These are phyloP conservation scores for Altica lythri DNA, from an alignment of 2,888 invertebrate genomes.

Conservation along the genomic window DNA sequence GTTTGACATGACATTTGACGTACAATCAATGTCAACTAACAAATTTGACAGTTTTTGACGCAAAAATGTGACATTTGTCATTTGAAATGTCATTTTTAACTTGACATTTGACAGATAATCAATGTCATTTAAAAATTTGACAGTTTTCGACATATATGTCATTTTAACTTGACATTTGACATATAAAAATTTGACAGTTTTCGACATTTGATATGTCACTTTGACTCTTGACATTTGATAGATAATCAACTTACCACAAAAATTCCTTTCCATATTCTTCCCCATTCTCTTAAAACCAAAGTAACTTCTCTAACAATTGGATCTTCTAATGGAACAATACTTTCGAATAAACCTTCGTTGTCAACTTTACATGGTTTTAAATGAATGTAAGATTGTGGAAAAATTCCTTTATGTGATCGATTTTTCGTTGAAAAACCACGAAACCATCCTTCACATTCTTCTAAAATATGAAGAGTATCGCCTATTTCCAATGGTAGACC, in stretches of 20 bases:
- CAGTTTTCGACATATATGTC: too few species aligned
- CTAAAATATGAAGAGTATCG: slow-evolving; percentile 88
- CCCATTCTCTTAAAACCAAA: slow-evolving; percentile 92
- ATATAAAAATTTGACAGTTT: too few species aligned
- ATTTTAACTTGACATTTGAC: too few species aligned
- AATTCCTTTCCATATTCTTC: slow-evolving; percentile 86
- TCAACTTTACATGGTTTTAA: slow-evolving; percentile 79
- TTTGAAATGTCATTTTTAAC: too few species aligned
- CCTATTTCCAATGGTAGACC: slow-evolving; percentile 88
- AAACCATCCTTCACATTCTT: slow-evolving; percentile 91
- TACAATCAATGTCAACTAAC: too few species aligned
- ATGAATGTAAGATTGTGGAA: slow-evolving; percentile 80
- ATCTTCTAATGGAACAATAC: slow-evolving; percentile 78
- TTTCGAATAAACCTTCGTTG: slow-evolving; percentile 77
- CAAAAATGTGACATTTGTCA: too few species aligned
- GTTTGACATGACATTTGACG: too few species aligned
- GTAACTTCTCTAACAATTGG: slow-evolving; percentile 90
- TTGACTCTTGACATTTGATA: too few species aligned
- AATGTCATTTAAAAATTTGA: too few species aligned
- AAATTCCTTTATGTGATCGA: slow-evolving; percentile 70
- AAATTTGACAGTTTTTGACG: too few species aligned
- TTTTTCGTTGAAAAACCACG: slow-evolving; percentile 83
- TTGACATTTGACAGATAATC: too few species aligned
- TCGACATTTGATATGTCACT: too few species aligned
- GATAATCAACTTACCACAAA: slow-evolving; percentile 76